Base-by-base conservation (phyloP, 2,888 invertebrate species). In the Nebria salina region DNA sequence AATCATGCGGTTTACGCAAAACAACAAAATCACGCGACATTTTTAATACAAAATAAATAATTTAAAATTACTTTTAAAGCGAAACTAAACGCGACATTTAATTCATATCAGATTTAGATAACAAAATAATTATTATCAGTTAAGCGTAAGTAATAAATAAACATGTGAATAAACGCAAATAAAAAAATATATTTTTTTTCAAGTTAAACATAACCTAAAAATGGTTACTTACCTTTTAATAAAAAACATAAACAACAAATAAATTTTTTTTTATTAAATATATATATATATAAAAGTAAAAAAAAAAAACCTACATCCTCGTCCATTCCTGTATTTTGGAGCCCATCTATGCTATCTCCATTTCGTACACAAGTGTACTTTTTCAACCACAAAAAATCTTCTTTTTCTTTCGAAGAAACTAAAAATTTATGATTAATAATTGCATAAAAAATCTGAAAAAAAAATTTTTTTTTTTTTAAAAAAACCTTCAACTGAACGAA, bases 401-500 rank as follows among this genome's bases (percentile, higher is more conserved):
- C 83, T 43, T 83, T 84, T 77, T 83, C 84, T 84, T 86, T 83
- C 78, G 85, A 83, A 72, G 86, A 87, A 84, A 87, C 85, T 87
- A 83, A 75, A 88, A 88, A 77, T 20, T 43, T 20, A 20, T 20
- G 0, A 64, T 43, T 54, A 6, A 7, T 54, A 54, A 54, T 54
- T 54, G 8, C 1, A 54, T 54, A 15, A 3, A 41, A 43, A 68
- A 1, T 11, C 9, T 75, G 72, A 80, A 65, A 11, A 75, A 26
- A 76, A 25, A 11, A 20, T 75, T 8, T 65, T 75, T 25, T 78
- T 74, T 64, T 26, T 74, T 66, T 76, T 76, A 76, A 26, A 64
- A 65, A 11, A 26, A 79, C 75, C 75, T 90, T 95, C 95, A 86
- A 94, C 93, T 1, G 94, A 93, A 85, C 93, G 91, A 84, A 94